phyloP scores from a whole-genome alignment of 2,113 vertebrate genomes.

The Dryoscopus gambensis region DNA sequence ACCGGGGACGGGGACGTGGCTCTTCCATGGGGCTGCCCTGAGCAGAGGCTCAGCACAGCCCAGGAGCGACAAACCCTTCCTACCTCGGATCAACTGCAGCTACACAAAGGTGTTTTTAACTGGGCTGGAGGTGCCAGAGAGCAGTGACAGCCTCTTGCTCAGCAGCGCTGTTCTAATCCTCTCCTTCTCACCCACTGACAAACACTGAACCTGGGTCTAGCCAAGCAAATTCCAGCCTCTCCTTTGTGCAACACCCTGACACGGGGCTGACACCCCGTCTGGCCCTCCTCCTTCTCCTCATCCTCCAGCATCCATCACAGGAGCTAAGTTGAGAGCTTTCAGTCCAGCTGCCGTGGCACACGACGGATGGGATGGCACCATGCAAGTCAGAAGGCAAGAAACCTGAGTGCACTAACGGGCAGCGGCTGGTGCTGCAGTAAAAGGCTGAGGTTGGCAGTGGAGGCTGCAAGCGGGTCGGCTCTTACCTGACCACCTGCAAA shows the following conservation, averaged over 20 bases:
- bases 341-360: neutral
- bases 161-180: neutral
- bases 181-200: neutral
- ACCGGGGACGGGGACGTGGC: neutral
- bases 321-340: conserved; percentile 55
- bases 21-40: neutral
- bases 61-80: neutral
- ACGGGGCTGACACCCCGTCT: neutral
- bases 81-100: neutral
- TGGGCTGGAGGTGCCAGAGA: neutral
- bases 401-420: conserved; percentile 99
- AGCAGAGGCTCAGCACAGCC: neutral
- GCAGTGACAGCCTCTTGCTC: neutral
- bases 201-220: neutral
- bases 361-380: conserved; percentile 63
- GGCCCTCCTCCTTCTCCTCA: neutral
- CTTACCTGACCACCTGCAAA: conserved; percentile 99
- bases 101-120: neutral
- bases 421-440: conserved; percentile 98
- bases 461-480: conserved; percentile 90
- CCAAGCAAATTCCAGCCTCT: neutral
- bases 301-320: neutral
- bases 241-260: neutral
- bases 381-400: conserved; percentile 86
- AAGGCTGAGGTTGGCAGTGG: conserved; percentile 89